Base-by-base conservation (phyloP, 1,140 invertebrate genomes). In the Diuraphis noxia region DNA sequence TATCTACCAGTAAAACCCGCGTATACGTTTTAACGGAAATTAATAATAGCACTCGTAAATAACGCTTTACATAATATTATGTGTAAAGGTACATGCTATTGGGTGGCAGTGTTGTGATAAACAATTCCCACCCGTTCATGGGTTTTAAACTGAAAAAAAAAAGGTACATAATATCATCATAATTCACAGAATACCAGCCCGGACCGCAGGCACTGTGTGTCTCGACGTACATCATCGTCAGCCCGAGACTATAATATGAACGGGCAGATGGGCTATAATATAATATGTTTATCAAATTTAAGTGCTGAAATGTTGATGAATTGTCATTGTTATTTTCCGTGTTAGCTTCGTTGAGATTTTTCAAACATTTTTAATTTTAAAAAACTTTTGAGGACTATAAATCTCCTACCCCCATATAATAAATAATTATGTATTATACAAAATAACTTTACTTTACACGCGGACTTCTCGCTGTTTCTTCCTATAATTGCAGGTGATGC, bases 41-140 rank as follows among this genome's bases (percentile, higher is more conserved):
- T 81, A 30, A 81, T 81, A 30, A 81, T 81, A 13, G 79, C 79
- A 36, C 36, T 81, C 79, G 79, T 81, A 81, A 81, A 81, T 81
- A 81, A 81, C 38, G 40, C 9, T 38, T 17, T n/a, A n/a, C 13
- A n/a, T 34, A 56, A 4, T 30, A 72, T 72, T 63, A 72, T 72
- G 30, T 34, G 13, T n/a, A n/a, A n/a, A n/a, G n/a, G n/a, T n/a
- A n/a, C n/a, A n/a, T n/a, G n/a, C n/a, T n/a, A n/a, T n/a, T n/a
- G n/a, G n/a, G n/a, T n/a, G n/a, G n/a, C n/a, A n/a, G n/a, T n/a
- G n/a, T n/a, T n/a, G n/a, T n/a, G n/a, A n/a, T n/a, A n/a, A n/a
- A n/a, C n/a, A n/a, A n/a, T n/a, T n/a, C n/a, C n/a, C n/a, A n/a
- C n/a, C n/a, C n/a, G n/a, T n/a, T n/a, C n/a, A n/a, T n/a, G n/a